Conservation (phyloP, 2,113 vertebrate genomes). For the Vanacampus margaritifer region DNA sequence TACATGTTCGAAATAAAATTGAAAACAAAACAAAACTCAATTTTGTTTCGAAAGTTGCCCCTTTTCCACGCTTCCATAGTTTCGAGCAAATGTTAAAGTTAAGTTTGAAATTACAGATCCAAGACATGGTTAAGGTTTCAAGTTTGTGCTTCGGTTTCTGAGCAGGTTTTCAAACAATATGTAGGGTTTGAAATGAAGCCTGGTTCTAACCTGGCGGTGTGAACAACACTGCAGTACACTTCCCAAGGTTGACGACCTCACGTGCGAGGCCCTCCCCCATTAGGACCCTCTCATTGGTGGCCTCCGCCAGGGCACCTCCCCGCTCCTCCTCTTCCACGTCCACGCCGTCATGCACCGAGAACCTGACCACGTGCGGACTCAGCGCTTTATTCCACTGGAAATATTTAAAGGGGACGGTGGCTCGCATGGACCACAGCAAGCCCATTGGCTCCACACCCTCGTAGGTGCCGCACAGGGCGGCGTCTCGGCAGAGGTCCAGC, state of each 20-base stretch:
- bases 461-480: conserved; percentile 48
- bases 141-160: not conserved
- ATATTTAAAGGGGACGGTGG: conserved; percentile 8
- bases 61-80: no score
- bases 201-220: conserved; percentile 34
- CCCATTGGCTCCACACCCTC: conserved; percentile 52
- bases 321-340: conserved; percentile 17
- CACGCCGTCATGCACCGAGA: conserved; percentile 39
- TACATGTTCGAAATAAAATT: no score
- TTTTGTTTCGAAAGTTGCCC: no score
- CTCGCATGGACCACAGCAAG: conserved; percentile 44
- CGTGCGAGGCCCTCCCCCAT: conserved; percentile 37
- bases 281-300: conserved; percentile 44
- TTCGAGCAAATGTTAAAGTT: no score
- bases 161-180: not conserved
- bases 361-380: conserved; percentile 38
- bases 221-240: conserved; percentile 43
- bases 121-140: no score
- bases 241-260: conserved; percentile 21
- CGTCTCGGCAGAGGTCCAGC: conserved; percentile 38
- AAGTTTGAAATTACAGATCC: no score
- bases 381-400: conserved; percentile 11
- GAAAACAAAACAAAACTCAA: no score
- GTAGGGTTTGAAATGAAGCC: not conserved
- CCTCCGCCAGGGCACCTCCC: conserved; percentile 36